Conservation (phyloP, 2,113 vertebrate genomes). For the Puma concolor region DNA sequence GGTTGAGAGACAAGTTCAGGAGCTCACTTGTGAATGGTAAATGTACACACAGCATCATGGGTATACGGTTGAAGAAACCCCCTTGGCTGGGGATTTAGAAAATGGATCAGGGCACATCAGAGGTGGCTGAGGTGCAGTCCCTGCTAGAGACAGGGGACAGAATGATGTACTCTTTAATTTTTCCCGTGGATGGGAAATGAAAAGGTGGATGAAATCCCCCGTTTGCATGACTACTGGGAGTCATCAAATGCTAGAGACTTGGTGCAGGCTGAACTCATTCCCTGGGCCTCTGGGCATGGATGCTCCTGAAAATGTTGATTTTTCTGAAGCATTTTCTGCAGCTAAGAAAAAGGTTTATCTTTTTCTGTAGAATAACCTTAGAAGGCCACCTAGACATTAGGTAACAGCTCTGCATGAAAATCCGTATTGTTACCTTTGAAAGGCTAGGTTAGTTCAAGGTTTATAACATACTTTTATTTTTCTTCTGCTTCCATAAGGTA, state of each 20-base stretch:
- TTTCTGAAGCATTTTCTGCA: conserved; percentile 34
- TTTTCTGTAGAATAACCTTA: not conserved
- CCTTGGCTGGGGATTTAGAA: not conserved
- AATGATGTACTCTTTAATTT: not conserved
- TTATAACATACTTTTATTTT: not conserved
- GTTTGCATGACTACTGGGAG: not conserved
- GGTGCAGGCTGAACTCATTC: not conserved
- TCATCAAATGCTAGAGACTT: not conserved
- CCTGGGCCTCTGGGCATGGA: not conserved
- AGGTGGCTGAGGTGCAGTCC: not conserved
- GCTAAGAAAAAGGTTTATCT: not conserved
- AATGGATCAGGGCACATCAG: not conserved
- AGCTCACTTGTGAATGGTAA: not conserved
- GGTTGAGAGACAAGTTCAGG: not conserved
- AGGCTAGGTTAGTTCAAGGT: not conserved
- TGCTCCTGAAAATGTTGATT: not conserved
- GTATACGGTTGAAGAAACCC: not conserved
- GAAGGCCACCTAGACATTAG: not conserved
- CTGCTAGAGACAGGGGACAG: not conserved
- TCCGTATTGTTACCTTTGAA: conserved; percentile 7
- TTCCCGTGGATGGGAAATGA: not conserved
- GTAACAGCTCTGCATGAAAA: not conserved
- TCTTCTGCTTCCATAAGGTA: not conserved
- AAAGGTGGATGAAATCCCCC: not conserved
- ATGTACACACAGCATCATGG: not conserved